These are phyloP conservation scores for Cichlasoma orientale DNA, from an alignment of 2,797 vertebrate species.

Conservation along the genomic window DNA sequence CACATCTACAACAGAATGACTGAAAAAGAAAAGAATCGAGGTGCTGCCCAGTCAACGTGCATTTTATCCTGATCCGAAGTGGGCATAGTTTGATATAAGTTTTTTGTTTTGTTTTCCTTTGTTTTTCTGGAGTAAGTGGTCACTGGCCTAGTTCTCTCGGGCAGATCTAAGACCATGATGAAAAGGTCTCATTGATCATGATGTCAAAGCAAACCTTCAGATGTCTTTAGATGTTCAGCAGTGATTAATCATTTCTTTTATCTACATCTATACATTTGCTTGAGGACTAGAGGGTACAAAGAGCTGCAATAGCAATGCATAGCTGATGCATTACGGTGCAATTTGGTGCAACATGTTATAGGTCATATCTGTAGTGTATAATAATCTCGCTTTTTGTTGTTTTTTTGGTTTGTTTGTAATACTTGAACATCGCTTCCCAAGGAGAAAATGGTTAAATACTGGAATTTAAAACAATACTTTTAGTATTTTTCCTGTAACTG, in stretches of 20 bases:
- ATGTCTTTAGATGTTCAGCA: slow-evolving; percentile 31
- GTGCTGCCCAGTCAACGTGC: too few relatives aligned
- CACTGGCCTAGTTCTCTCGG: slow-evolving; percentile 37
- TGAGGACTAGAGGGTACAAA: slow-evolving; percentile 6
- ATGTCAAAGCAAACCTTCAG: slow-evolving; percentile 57
- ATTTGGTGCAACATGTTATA: not conserved
- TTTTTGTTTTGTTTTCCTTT: not conserved
- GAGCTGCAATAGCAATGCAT: not conserved
- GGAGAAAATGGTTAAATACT: not conserved
- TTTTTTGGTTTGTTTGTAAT: not conserved
- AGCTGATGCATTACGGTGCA: too few relatives aligned
- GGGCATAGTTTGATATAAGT: too few relatives aligned
- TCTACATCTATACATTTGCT: slow-evolving; percentile 41
- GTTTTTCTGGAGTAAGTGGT: slow-evolving; percentile 26
- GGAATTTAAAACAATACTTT: not conserved
- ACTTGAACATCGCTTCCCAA: fast-evolving
- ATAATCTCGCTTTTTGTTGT: too few relatives aligned
- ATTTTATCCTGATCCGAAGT: too few relatives aligned
- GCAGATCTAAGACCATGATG: slow-evolving; percentile 22
- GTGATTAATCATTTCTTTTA: slow-evolving; percentile 46
- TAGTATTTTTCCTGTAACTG: not conserved
- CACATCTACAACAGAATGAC: not conserved
- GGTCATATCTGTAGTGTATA: not conserved
- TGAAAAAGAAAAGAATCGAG: not conserved
- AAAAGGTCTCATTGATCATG: slow-evolving; percentile 61